Conservation (phyloP, 2,113 vertebrate species). For the Mustela lutreola region DNA sequence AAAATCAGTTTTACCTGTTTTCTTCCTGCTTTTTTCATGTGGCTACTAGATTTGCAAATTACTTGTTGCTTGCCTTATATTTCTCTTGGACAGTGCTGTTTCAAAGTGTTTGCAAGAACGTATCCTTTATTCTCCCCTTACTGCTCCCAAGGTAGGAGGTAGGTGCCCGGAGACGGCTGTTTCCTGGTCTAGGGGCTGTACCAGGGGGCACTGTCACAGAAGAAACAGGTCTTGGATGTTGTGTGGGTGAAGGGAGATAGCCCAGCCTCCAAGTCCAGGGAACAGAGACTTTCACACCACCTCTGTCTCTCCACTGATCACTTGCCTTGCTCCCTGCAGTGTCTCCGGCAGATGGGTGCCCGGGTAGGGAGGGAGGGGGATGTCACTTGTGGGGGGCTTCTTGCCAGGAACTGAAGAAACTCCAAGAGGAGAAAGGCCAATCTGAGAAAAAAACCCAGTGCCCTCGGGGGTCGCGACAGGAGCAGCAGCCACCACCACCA, state of each 20-base stretch:
- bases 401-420: slow-evolving; percentile 55
- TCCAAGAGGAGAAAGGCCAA: neutral
- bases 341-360: neutral
- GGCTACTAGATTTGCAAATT: neutral
- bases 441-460: neutral
- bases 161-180: neutral
- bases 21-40: neutral
- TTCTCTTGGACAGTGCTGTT: neutral
- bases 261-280: neutral
- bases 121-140: neutral
- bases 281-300: neutral
- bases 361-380: neutral
- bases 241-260: neutral
- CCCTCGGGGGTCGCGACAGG: neutral
- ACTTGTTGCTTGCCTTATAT: neutral
- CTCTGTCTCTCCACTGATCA: fast-evolving
- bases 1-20: neutral
- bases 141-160: neutral
- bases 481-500: neutral
- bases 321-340: neutral
- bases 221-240: neutral
- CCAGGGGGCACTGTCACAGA: neutral
- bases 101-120: neutral
- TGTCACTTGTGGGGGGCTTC: neutral
- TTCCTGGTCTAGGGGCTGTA: neutral